Percentiles rank a stretch among this genome's conserved stretches.
These are phyloP conservation scores for Phataginus tetradactyla DNA, from an alignment of 2,797 vertebrate species.

Conservation along the genomic window DNA sequence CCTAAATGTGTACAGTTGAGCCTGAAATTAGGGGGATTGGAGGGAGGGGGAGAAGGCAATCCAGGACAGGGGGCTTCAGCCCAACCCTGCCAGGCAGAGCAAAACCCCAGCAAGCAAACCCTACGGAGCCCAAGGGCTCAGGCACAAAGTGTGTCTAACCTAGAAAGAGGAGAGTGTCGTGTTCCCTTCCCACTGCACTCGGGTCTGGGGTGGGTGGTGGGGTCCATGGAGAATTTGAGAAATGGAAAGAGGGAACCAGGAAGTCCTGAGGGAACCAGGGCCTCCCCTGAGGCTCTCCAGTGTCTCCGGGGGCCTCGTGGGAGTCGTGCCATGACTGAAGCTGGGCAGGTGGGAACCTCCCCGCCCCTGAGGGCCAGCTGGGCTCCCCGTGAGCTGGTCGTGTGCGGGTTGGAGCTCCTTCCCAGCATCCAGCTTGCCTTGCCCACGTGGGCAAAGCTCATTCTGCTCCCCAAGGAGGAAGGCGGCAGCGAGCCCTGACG, in stretches of 20 bases:
- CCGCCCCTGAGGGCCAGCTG: not conserved
- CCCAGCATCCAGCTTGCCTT: not conserved
- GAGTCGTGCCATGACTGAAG: not conserved
- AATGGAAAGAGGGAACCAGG: not conserved
- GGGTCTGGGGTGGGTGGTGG: not conserved
- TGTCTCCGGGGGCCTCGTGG: not conserved
- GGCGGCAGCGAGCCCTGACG: not conserved
- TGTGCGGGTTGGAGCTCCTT: not conserved
- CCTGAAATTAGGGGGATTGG: constrained; percentile 77
- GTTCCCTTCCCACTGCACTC: not conserved
- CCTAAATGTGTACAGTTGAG: constrained; percentile 76
- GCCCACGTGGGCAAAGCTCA: not conserved
- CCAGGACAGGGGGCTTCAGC: constrained; percentile 57
- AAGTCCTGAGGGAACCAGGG: not conserved
- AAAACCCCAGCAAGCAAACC: constrained; percentile 4
- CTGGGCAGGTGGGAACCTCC: not conserved
- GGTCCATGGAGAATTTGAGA: not conserved
- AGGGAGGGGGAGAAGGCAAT: constrained; percentile 61
- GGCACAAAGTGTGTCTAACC: constrained; percentile 56
- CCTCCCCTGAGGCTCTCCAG: not conserved
- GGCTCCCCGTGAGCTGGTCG: not conserved
- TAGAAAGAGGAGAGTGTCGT: not conserved
- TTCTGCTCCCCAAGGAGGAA: not conserved
- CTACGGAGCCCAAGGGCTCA: not conserved
- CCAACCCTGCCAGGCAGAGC: constrained; percentile 46